These are phyloP conservation scores for Hymenochirus boettgeri DNA, from an alignment of 2,113 vertebrate species.

Conservation along the genomic window DNA sequence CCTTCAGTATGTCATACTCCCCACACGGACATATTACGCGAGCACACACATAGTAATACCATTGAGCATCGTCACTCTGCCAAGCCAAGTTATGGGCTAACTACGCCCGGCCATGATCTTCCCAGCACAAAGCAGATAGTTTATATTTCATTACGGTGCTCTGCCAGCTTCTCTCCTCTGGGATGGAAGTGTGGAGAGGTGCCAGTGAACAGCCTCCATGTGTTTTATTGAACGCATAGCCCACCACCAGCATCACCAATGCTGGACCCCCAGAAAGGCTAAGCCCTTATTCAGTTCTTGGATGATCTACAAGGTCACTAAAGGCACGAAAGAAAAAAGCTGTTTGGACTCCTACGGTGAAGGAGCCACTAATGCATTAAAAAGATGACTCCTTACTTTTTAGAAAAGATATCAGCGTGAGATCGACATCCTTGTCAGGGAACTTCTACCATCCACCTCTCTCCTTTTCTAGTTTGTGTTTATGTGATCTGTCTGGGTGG, in stretches of 20 bases:
- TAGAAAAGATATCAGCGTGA: conserved; percentile 52
- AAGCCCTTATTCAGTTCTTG: conserved; percentile 64
- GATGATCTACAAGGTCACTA: conserved; percentile 62
- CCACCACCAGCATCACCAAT: conserved; percentile 61
- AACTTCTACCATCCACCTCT: too few species aligned
- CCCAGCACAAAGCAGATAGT: conserved; percentile 58
- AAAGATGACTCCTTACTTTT: conserved; percentile 57
- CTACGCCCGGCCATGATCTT: conserved; percentile 59
- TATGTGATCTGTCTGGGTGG: conserved; percentile 50
- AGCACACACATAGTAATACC: conserved; percentile 65
- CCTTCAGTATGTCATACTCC: conserved; percentile 46
- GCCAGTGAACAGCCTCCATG: conserved; percentile 59
- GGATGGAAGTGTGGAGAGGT: conserved; percentile 47
- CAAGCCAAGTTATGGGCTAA: conserved; percentile 67
- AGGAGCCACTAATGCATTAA: conserved; percentile 59
- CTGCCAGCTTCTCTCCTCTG: neutral
- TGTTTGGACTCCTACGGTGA: conserved; percentile 60
- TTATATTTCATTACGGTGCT: conserved; percentile 47
- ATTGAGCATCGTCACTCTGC: conserved; percentile 60
- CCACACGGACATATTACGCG: conserved; percentile 53
- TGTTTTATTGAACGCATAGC: conserved; percentile 60
- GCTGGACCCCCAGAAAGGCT: conserved; percentile 64
- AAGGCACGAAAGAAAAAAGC: conserved; percentile 62
- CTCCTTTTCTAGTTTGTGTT: conserved; percentile 22
- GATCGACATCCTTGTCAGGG: conserved; percentile 43